Evolutionary conservation across 2,113 vertebrate species (phyloP).

Genomic region (Maccullochella peelii): DNA sequence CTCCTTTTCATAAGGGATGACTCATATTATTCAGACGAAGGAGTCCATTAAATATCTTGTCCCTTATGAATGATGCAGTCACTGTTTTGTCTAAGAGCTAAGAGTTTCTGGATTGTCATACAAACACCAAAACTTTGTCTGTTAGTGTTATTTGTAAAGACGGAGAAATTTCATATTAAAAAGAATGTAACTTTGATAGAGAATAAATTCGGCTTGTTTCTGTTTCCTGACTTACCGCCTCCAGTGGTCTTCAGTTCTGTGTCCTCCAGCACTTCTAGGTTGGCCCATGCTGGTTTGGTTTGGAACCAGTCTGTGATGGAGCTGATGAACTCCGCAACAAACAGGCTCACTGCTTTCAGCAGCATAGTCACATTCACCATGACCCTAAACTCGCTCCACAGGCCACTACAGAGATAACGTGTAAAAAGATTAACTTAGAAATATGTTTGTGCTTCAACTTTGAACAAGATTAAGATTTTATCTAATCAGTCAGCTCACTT

Average conservation of each 20-base stretch:
- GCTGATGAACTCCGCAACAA: constrained; percentile 75
- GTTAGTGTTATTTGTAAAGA: not conserved
- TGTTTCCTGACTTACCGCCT: constrained; percentile 76
- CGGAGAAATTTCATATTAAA: not conserved
- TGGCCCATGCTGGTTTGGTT: constrained; percentile 85
- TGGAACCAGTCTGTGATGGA: constrained; percentile 90
- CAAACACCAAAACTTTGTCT: not conserved
- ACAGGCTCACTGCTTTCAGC: constrained; percentile 62
- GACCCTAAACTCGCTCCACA: not conserved
- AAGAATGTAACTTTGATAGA: not conserved
- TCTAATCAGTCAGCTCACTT: not conserved
- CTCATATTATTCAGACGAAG: not conserved
- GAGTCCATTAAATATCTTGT: too few relatives aligned
- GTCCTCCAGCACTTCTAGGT: constrained; percentile 84
- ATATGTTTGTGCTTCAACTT: not conserved
- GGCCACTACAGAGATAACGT: constrained; percentile 21
- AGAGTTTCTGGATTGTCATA: not conserved
- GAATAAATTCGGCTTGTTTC: not conserved
- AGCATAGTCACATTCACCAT: constrained; percentile 57
- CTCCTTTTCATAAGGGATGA: not conserved
- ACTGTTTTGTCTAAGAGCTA: not conserved
- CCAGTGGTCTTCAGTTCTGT: constrained; percentile 86
- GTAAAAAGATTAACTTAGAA: not conserved
- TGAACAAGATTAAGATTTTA: not conserved
- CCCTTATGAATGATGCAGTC: not conserved